phyloP scores from a whole-genome alignment of 2,888 invertebrate species.

The Zaprionus bogoriensis region DNA sequence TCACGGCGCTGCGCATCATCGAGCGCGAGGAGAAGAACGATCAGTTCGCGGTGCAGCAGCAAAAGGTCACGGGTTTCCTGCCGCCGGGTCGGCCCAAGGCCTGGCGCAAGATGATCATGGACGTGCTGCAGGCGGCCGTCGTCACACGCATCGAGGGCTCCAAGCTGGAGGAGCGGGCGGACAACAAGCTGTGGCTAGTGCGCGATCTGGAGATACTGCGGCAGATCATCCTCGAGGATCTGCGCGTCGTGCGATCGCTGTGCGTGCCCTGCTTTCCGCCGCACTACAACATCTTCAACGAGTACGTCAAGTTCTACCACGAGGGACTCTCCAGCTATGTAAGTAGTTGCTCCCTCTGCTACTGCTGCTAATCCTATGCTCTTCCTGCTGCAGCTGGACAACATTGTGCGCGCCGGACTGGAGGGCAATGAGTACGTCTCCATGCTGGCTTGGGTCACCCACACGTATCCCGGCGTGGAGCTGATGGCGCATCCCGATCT shows the following conservation, averaged over 20 bases:
- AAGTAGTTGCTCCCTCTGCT: constrained; percentile 79
- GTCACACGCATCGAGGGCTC: constrained; percentile 96
- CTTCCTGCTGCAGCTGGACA: constrained; percentile 87
- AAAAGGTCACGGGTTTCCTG: constrained; percentile 89
- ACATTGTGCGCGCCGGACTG: constrained; percentile 92
- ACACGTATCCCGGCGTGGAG: constrained; percentile 94
- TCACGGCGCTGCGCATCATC: constrained; percentile 97
- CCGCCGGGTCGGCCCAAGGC: constrained; percentile 96
- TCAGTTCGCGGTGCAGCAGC: constrained; percentile 89
- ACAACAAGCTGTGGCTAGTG: constrained; percentile 98
- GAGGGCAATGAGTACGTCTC: constrained; percentile 99
- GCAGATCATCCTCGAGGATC: constrained; percentile 93
- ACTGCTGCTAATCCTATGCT: background rate
- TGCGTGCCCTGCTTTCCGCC: constrained; percentile 98
- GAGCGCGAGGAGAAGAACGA: constrained; percentile 98
- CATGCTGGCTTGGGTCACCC: constrained; percentile 94
- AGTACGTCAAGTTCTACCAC: constrained; percentile 97
- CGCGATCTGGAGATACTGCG: constrained; percentile 94
- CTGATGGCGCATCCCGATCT: constrained; percentile 94
- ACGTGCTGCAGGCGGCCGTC: constrained; percentile 90
- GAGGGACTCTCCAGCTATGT: constrained; percentile 91
- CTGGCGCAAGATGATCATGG: constrained; percentile 94
- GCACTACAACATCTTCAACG: constrained; percentile 94
- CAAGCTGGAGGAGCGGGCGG: constrained; percentile 94
- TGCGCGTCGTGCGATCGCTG: constrained; percentile 94